These are phyloP conservation scores for Mesocricetus auratus DNA, from an alignment of 2,113 vertebrate genomes.

Conservation along the genomic window DNA sequence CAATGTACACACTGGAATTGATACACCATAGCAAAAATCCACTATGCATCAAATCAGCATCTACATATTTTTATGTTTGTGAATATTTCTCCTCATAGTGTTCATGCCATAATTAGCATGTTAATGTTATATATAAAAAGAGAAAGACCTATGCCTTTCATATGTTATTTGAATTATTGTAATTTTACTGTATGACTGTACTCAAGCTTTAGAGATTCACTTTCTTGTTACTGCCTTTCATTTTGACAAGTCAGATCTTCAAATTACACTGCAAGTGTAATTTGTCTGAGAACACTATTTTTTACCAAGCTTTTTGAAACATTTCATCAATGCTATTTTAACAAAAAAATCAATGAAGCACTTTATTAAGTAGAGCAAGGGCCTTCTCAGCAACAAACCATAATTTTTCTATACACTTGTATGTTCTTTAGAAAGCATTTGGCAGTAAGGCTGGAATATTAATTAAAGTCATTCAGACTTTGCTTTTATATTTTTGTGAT, in stretches of 20 bases:
- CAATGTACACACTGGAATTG: too few relatives aligned
- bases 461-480: background rate
- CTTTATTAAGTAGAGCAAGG: background rate
- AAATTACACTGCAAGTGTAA: background rate
- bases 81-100: background rate
- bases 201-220: background rate
- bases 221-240: background rate
- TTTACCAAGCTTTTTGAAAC: background rate
- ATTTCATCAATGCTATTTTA: background rate
- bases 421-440: background rate
- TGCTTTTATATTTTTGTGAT: background rate
- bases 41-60: background rate
- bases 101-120: background rate
- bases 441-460: background rate
- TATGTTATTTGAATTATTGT: background rate
- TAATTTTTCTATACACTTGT: background rate
- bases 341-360: background rate
- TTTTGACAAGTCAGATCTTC: background rate
- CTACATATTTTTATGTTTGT: background rate
- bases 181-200: background rate
- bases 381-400: background rate
- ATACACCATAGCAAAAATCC: background rate
- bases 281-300: background rate
- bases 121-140: background rate
- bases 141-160: background rate